A percentile compares a stretch with the other conserved stretches of the same genome.
phyloP scores from a whole-genome alignment of 2,797 vertebrate genomes.

The Schizopygopsis pylzovi region DNA sequence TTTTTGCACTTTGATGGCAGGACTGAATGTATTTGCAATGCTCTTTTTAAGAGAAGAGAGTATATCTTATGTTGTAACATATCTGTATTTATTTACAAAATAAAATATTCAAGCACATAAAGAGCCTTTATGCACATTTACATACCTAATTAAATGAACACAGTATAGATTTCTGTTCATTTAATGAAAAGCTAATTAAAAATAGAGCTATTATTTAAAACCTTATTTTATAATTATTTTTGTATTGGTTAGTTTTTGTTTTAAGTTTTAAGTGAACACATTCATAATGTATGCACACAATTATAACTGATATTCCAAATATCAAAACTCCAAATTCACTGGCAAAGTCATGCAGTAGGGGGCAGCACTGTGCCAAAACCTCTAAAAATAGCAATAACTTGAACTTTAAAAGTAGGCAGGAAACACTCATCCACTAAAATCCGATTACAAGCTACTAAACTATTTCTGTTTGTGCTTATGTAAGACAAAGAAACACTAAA shows the following conservation, averaged over 20 bases:
- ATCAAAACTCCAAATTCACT: neutral
- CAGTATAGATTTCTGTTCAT: neutral
- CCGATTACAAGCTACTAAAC: neutral
- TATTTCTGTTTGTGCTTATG: constrained; percentile 31
- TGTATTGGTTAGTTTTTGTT: neutral
- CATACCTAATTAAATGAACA: neutral
- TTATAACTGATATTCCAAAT: neutral
- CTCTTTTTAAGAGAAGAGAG: constrained; percentile 3
- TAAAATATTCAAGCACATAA: constrained; percentile 19
- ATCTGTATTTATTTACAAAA: constrained; percentile 15
- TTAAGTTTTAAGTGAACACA: neutral
- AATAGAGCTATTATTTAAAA: neutral
- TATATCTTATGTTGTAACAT: neutral
- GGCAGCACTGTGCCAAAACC: constrained; percentile 28
- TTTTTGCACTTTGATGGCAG: constrained; percentile 18
- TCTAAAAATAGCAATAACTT: neutral
- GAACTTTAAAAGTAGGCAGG: neutral
- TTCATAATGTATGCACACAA: neutral
- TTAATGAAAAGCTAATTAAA: neutral
- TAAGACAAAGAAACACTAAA: constrained; percentile 14
- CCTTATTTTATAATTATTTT: no score
- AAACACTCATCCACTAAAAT: constrained; percentile 14
- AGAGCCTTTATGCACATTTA: neutral
- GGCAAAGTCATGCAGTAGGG: constrained; percentile 32
- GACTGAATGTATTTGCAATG: constrained; percentile 10